These are phyloP conservation scores for Blastomussa wellsi DNA, from an alignment of 92 coral and sea anemone species.

Conservation along the genomic window DNA sequence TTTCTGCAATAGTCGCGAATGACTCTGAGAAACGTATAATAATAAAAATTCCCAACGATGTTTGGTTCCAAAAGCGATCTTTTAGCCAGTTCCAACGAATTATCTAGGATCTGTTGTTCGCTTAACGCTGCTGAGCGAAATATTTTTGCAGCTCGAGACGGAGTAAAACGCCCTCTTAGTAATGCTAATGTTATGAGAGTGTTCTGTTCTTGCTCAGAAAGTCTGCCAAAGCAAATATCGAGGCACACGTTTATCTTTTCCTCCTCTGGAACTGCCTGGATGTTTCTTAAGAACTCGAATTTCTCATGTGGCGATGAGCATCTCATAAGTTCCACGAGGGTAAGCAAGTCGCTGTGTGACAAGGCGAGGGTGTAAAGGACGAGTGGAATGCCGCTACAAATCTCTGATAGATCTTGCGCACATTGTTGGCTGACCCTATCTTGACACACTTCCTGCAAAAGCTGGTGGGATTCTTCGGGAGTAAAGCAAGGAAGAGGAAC, in stretches of 20 bases:
- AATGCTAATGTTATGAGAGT: constrained; percentile 9
- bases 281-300: neutral
- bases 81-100: neutral
- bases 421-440: neutral
- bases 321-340: neutral
- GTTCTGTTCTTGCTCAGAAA: neutral
- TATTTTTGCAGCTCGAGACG: neutral
- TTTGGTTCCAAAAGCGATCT: constrained; percentile 3
- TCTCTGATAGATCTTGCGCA: constrained; percentile 32
- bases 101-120: constrained; percentile 16
- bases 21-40: neutral
- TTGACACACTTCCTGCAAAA: constrained; percentile 25
- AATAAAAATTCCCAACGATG: neutral
- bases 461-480: constrained; percentile 3
- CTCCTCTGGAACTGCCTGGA: neutral
- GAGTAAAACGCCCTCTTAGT: constrained; percentile 2
- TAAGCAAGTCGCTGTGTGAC: neutral
- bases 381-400: constrained; percentile 60
- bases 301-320: neutral
- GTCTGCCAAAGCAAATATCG: constrained; percentile 34
- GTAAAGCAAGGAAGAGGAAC: constrained; percentile 8
- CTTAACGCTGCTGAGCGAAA: neutral
- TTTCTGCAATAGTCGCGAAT: constrained; percentile 43
- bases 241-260: neutral
- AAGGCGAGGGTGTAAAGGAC: constrained; percentile 15